These are phyloP conservation scores for Anolis apletophallus DNA, from an alignment of 2,797 vertebrate species.

Conservation along the genomic window DNA sequence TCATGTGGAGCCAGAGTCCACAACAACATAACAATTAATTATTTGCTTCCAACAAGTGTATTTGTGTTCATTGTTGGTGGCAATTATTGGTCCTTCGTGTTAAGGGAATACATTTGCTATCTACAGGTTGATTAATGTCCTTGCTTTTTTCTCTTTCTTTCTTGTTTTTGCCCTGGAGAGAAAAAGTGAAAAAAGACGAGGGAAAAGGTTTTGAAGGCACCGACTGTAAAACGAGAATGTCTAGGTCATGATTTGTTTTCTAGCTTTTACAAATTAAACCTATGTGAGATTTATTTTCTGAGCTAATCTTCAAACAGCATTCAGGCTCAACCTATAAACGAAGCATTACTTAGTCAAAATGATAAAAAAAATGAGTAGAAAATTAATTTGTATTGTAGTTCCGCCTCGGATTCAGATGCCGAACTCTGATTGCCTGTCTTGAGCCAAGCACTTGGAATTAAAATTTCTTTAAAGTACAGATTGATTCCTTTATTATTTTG, in stretches of 20 bases:
- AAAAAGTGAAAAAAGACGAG: not conserved
- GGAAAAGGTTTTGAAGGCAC: not conserved
- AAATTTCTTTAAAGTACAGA: constrained; percentile 35
- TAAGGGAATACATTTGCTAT: not conserved
- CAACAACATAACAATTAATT: not conserved
- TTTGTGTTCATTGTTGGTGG: not conserved
- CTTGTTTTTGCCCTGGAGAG: not conserved
- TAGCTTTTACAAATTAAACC: constrained; percentile 22
- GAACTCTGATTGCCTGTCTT: constrained; percentile 35
- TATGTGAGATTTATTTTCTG: constrained; percentile 23
- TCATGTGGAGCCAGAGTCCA: not conserved
- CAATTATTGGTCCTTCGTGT: not conserved
- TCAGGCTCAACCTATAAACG: constrained; percentile 16
- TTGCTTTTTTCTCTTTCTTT: not conserved
- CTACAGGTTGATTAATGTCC: not conserved
- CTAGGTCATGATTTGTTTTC: constrained; percentile 26
- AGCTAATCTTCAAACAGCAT: constrained; percentile 42
- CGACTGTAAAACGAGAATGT: constrained; percentile 1
- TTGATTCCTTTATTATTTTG: constrained; percentile 7
- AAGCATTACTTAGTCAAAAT: constrained; percentile 32
- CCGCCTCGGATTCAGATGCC: constrained; percentile 25
- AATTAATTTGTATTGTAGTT: constrained; percentile 36
- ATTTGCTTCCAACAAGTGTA: not conserved
- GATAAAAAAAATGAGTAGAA: constrained; percentile 34
- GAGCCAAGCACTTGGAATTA: constrained; percentile 22